Evolutionary conservation across 2,113 vertebrate species (phyloP).

Genomic region (Choloepus hoffmanni): DNA sequence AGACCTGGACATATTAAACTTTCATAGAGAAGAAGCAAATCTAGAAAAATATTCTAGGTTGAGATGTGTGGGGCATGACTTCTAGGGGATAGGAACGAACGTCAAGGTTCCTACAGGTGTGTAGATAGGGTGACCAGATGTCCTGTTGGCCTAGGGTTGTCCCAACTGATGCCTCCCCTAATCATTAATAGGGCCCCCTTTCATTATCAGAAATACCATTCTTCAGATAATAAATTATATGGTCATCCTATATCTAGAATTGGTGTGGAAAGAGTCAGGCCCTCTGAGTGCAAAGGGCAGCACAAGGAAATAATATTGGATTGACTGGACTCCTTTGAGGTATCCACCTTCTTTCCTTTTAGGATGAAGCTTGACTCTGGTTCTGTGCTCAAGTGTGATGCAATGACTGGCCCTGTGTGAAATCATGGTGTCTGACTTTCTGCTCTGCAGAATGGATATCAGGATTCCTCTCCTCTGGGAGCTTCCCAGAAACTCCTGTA

Average conservation of each 20-base stretch:
- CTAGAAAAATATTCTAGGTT: constrained; percentile 22
- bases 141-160: not conserved
- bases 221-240: not conserved
- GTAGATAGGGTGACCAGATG: not conserved
- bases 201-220: not conserved
- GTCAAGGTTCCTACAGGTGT: not conserved
- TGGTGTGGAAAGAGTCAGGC: not conserved
- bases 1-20: not conserved
- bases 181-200: not conserved
- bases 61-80: not conserved
- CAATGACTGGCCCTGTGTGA: not conserved
- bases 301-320: not conserved
- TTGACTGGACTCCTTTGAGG: not conserved
- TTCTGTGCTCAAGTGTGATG: not conserved
- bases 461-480: no score
- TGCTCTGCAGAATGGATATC: not conserved
- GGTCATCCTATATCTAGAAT: not conserved
- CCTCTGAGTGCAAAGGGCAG: not conserved
- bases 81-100: not conserved
- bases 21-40: constrained; percentile 10
- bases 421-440: not conserved
- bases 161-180: not conserved
- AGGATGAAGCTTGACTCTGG: not conserved
- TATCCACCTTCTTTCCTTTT: not conserved
- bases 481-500: not conserved